Evolutionary conservation across 2,113 vertebrate species (phyloP), one percentile per base, ranked within the genome.

Genomic region (Chaenocephalus aceratus): DNA sequence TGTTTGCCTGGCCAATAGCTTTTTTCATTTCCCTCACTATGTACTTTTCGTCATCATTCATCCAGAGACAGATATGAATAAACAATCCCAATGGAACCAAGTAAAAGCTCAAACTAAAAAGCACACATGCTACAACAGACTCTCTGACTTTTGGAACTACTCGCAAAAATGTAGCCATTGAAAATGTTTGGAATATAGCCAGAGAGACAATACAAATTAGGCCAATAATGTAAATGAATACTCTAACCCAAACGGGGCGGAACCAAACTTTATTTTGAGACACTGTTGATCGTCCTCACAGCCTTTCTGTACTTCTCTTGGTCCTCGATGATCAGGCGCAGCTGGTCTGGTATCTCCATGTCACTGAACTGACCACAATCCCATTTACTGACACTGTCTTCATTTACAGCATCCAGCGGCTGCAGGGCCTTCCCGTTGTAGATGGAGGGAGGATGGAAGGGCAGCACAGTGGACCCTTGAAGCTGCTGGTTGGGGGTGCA

Each of bases 391-490:
- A 94, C 75, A 0, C 6, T 34, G 21, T 91, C 88, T 13, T 83
- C 78, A 60, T 94, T 90, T 52, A 88, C 68, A 8, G 91, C 88
- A 53, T 44, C 53, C 57, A 94, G 44, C 10, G 82, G 75, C 74
- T 90, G 73, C 52, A 95, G 87, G 26, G 66, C 65, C 65, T 95
- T 94, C 44, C 93, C 92, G 0, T 88, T 92, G 84, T 90, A 93
- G 63, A 94, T 75, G 0, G 88, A 71, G 1, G 90, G 74, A 21
- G 73, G 70, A 1, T 88, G 89, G 67, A 77, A 90, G 6, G 82
- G 87, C n/a, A 89, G 75, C 12, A 92, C 70, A 13, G 78, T 92
- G 44, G 89, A 82, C 13, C 59, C 49, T 5, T 49, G 63, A 65
- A 92, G 59, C 11, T 77, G 14, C 0, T 58, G 60, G 63, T 79